Evolutionary conservation across 2,888 invertebrate genomes (phyloP), one percentile per base, ranked within the genome.

Genomic region (Brachypalpus laphriformis): DNA sequence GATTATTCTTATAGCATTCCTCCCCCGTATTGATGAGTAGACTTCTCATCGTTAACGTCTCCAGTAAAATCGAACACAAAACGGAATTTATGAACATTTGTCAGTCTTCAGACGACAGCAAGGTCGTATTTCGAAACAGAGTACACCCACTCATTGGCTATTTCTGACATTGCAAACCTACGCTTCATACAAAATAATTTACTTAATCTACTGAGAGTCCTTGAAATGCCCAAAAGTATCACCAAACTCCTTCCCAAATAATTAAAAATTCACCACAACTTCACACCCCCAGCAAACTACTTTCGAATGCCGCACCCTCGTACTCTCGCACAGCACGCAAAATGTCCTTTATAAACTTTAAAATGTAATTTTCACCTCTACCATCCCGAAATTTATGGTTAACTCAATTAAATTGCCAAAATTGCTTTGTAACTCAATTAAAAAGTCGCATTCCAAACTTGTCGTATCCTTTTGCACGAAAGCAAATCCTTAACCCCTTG

Each of bases 341-440:
- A 74, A 47, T 37, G 45, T 56, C 70, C 70, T 66, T 45, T 40
- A n/a, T 40, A 83, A 65, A 65, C 34, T 77, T 78, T 40, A 20
- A 78, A 78, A 78, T 74, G 49, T 63, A 74, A 83, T 83, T 68
- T 72, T 70, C 76, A 75, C 70, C 81, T 82, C 80, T 5, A 7
- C 14, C 37, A 31, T 18, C 31, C 8, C 22, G n/a, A 28, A 22
- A 63, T 40, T 25, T 57, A 74, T 40, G 57, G 34, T 70, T 70
- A 83, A 83, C 80, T 78, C 83, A 75, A 83, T 83, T 80, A 83
- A 74, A 78, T 80, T 63, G 68, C 63, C 51, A 47, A 80, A 83
- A 83, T 83, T 83, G 70, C 80, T 83, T 80, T 57, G 49, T 75
- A 83, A 83, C 83, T 83, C 83, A 83, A 83, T 83, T 83, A 80